phyloP scores from a whole-genome alignment of 1,140 invertebrate species.

The Drosophila funebris region DNA sequence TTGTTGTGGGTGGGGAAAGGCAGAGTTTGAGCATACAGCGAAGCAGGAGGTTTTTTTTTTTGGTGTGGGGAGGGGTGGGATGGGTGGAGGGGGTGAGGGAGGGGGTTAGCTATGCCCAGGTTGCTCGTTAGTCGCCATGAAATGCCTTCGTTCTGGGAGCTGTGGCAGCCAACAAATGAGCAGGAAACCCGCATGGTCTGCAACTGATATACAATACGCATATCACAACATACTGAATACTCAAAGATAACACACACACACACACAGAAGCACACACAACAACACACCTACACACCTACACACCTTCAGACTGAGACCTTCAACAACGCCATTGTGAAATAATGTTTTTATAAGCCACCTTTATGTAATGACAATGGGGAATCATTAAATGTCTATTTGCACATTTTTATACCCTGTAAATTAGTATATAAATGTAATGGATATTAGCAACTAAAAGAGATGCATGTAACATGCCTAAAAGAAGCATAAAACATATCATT shows the following conservation, averaged over 20 bases:
- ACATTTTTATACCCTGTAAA: conserved; percentile 40
- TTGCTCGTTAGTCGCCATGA: conserved; percentile 72
- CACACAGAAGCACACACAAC: conserved; percentile 17
- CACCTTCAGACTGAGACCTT: neutral
- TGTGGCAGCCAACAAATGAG: conserved; percentile 57
- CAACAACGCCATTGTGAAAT: conserved; percentile 62
- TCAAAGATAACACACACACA: too few relatives aligned
- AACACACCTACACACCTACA: conserved; percentile 5
- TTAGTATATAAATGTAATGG: neutral
- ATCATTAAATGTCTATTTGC: conserved; percentile 81
- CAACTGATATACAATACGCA: conserved; percentile 27
- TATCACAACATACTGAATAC: too few relatives aligned
- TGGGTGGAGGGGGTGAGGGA: neutral
- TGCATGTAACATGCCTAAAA: neutral
- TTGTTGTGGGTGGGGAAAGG: too few relatives aligned
- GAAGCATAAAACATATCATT: too few relatives aligned
- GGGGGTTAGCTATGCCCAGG: conserved; percentile 55
- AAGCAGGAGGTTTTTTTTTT: neutral
- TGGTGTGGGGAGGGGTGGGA: neutral
- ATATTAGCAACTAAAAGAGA: neutral
- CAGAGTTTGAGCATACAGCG: neutral
- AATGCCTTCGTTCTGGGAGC: conserved; percentile 61
- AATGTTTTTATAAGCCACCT: conserved; percentile 81
- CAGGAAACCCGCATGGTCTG: conserved; percentile 53
- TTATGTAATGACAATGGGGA: conserved; percentile 81